Evolutionary conservation across 1,140 invertebrate genomes (phyloP), one percentile per base, ranked within the genome.

Genomic region (Littorina saxatilis): DNA sequence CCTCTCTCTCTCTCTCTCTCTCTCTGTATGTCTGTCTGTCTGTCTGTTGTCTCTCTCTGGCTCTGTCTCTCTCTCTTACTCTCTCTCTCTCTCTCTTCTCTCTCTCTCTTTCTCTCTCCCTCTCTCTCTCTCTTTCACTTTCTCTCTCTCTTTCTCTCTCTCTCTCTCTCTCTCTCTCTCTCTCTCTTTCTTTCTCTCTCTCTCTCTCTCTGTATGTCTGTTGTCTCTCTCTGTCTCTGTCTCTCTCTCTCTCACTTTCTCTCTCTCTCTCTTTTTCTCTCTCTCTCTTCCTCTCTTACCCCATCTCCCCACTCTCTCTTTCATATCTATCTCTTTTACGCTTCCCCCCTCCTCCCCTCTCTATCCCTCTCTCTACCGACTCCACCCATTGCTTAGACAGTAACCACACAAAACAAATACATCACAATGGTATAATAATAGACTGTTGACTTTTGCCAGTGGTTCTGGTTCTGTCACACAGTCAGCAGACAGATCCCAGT

Each of bases 111-210:
- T 40, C 15, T 40, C 11, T 32, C 9, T 72, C 39, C n/a, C 39
- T 72, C 13, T 72, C 15, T 23, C 35, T 72, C 68, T 72, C 35
- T 40, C 9, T 39, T 20, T 72, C 9, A 20, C 37, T n/a, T 23
- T 27, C 23, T 32, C 23, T 72, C 27, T 72, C 1, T 32, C 13
- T 72, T 20, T 40, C 23, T 11, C 35, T 43, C 9, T 72, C 35
- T 23, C 13, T 40, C 37, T 40, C 13, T 32, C 11, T 72, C 1
- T 27, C 35, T 13, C 23, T 40, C 9, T 72, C 13, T 13, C 23
- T 72, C 68, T 72, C 23, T 32, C 29, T 68, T 32, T 68, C 29
- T 27, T 39, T 68, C 66, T 68, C 35, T 27, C 27, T 68, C 63
- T 68, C 5, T 27, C 7, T 63, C 27, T 29, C n/a, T n/a, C n/a